Evolutionary conservation across 2,888 invertebrate species (phyloP).

Genomic region (Ceramica pisi): DNA sequence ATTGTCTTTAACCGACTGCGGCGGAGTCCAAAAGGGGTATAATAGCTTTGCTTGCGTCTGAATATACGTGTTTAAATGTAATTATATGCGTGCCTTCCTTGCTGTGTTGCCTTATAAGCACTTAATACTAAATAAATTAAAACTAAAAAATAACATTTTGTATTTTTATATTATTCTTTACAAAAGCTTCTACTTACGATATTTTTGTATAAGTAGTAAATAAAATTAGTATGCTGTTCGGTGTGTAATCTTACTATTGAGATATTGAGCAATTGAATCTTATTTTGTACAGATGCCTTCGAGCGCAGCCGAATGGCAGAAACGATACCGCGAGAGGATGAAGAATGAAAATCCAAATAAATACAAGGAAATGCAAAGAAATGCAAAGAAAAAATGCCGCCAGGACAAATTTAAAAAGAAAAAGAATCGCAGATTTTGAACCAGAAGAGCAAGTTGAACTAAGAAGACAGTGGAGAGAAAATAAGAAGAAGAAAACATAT

Average conservation of each 20-base stretch:
- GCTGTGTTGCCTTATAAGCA: too few species aligned
- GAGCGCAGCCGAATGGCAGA: neutral
- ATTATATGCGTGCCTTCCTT: too few species aligned
- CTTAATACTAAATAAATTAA: too few species aligned
- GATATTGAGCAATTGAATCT: neutral
- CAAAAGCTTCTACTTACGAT: too few species aligned
- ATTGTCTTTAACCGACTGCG: neutral
- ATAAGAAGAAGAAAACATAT: neutral
- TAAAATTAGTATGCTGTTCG: too few species aligned
- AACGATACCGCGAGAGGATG: neutral
- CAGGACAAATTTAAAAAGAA: too few species aligned
- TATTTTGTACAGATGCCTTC: neutral
- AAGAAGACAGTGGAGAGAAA: neutral
- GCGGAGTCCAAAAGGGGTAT: too few species aligned
- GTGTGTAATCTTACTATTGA: neutral
- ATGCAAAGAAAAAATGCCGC: neutral
- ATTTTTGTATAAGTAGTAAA: too few species aligned
- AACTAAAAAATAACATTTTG: too few species aligned
- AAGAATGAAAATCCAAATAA: constrained; percentile 1
- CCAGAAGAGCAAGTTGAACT: neutral
- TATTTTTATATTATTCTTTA: too few species aligned
- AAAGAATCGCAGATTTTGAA: neutral
- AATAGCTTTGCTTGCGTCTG: too few species aligned
- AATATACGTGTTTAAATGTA: too few species aligned
- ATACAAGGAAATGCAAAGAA: constrained; percentile 1